These are phyloP conservation scores for Mycetomoellerius zeteki DNA, from an alignment of 1,140 invertebrate genomes.

Conservation along the genomic window DNA sequence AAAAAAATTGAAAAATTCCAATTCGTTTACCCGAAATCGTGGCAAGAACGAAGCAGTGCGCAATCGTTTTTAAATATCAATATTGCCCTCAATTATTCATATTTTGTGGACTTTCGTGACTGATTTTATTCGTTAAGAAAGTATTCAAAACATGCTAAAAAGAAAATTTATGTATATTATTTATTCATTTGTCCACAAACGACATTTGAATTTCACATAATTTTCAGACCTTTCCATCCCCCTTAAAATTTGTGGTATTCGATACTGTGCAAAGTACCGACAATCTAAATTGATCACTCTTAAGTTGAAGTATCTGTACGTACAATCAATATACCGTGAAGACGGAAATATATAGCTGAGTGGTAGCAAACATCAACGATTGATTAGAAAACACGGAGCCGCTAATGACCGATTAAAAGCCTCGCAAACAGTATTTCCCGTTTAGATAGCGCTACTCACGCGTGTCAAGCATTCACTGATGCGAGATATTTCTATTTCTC, in stretches of 20 bases:
- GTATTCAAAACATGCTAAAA: too few relatives aligned
- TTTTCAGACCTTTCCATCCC: too few relatives aligned
- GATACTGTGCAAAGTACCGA: background rate
- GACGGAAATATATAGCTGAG: conserved; percentile 1
- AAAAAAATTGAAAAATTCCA: too few relatives aligned
- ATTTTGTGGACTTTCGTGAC: too few relatives aligned
- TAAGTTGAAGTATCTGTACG: conserved; percentile 13
- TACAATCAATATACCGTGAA: background rate
- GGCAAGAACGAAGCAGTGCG: too few relatives aligned
- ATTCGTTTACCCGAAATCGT: too few relatives aligned
- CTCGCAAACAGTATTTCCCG: conserved; percentile 70
- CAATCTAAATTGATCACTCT: background rate
- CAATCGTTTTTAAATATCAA: too few relatives aligned
- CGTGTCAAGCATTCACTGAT: conserved; percentile 8
- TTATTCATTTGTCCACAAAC: too few relatives aligned
- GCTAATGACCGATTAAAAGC: conserved; percentile 68
- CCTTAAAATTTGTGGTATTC: background rate
- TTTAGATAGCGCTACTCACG: conserved; percentile 73
- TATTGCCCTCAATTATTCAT: too few relatives aligned
- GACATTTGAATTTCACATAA: too few relatives aligned
- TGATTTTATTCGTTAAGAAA: too few relatives aligned
- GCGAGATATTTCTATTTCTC: conserved; percentile 37
- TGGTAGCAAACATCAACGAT: conserved; percentile 54
- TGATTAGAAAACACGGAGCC: conserved; percentile 69
- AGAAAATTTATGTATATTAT: too few relatives aligned